These are phyloP conservation scores for Cephus pulcher DNA, from an alignment of 2,888 invertebrate species.

Conservation along the genomic window DNA sequence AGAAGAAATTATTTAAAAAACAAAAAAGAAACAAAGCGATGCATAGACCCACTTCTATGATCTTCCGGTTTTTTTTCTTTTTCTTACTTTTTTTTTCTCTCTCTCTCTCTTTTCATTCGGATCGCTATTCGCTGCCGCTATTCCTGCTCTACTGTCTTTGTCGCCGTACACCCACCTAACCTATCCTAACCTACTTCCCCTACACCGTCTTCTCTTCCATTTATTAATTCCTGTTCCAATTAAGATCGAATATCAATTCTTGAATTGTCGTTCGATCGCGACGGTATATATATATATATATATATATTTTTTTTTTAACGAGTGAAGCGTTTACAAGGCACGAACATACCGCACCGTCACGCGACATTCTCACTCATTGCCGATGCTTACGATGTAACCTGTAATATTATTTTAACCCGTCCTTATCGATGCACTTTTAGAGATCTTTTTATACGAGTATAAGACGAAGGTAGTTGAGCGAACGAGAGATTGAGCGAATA, in stretches of 20 bases:
- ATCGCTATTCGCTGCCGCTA: neutral
- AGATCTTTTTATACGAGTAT: constrained; percentile 57
- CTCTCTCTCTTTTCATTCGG: neutral
- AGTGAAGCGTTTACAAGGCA: neutral
- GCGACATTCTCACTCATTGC: constrained; percentile 11
- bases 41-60: neutral
- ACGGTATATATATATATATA: neutral
- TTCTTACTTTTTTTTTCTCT: constrained; percentile 6
- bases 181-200: neutral
- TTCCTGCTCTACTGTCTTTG: neutral
- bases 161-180: neutral
- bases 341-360: neutral
- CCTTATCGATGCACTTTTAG: constrained; percentile 44
- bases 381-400: constrained; percentile 9
- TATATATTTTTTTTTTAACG: neutral
- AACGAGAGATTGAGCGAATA: neutral
- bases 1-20: constrained; percentile 13
- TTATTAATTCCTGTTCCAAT: neutral
- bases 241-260: neutral
- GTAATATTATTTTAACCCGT: constrained; percentile 47
- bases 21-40: neutral
- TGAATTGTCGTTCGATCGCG: neutral
- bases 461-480: constrained; percentile 31
- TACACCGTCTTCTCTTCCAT: neutral
- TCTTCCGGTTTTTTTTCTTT: neutral